phyloP scores from a whole-genome alignment of 2,888 invertebrate genomes.

The Bembecia ichneumoniformis region DNA sequence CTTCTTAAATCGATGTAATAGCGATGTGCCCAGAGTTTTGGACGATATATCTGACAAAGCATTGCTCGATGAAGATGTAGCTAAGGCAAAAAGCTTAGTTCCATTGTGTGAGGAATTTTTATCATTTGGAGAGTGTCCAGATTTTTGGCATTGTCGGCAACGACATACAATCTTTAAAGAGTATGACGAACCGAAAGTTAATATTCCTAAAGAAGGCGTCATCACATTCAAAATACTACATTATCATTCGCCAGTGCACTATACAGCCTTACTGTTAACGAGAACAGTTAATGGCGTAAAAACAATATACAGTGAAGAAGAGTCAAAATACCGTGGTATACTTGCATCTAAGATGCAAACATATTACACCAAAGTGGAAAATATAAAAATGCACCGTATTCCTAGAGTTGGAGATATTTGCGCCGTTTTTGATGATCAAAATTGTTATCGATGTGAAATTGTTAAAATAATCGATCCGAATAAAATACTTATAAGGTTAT shows the following conservation, averaged over 20 bases:
- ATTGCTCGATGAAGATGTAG: constrained; percentile 43
- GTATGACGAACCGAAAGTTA: constrained; percentile 61
- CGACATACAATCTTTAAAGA: constrained; percentile 75
- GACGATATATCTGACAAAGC: constrained; percentile 38
- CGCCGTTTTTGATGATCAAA: constrained; percentile 55
- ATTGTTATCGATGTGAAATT: constrained; percentile 71
- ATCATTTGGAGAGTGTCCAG: constrained; percentile 76
- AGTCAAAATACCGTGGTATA: constrained; percentile 30
- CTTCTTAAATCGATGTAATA: constrained; percentile 67
- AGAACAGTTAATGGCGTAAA: constrained; percentile 20
- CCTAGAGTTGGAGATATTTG: constrained; percentile 72
- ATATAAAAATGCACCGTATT: constrained; percentile 40
- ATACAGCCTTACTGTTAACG: constrained; percentile 67
- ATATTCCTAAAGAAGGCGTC: constrained; percentile 67
- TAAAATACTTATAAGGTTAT: constrained; percentile 61
- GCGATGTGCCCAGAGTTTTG: constrained; percentile 40
- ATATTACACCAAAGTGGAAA: constrained; percentile 43
- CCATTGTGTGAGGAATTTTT: constrained; percentile 75
- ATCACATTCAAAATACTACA: constrained; percentile 72
- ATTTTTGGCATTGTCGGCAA: constrained; percentile 66
- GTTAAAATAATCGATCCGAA: constrained; percentile 48
- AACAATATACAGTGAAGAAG: too few species aligned
- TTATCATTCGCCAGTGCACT: constrained; percentile 75
- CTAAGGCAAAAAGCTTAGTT: constrained; percentile 45
- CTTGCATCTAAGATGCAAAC: constrained; percentile 49